Base-by-base conservation (phyloP, 2,797 vertebrate genomes). In the Manis javanica region DNA sequence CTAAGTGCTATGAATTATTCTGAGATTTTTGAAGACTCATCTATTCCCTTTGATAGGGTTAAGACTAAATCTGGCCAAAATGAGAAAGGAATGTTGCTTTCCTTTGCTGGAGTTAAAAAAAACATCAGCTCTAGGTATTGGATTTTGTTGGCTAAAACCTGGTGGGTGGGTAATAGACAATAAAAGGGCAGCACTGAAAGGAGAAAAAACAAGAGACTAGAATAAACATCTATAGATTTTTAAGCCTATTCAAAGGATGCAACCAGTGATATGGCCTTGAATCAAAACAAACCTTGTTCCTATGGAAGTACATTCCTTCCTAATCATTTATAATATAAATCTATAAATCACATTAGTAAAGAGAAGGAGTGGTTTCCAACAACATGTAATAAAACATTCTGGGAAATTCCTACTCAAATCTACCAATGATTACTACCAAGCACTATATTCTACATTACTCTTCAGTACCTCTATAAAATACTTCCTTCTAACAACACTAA, bases 311-410 rank as follows among this genome's bases (percentile, higher is more conserved):
- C 9, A 92, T 69, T 95, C 63, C 37, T 88, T 92, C 46, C 68
- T 88, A 11, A 64, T 21, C 55, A 77, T 49, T 83, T 89, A 53
- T n/a, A 69, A 93, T 53, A 37, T 79, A 92, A 23, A 86, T 37
- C 68, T 77, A 89, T 7, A 96, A 93, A 95, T 86, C 78, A 82
- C 75, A 96, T n/a, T 42, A 93, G 4, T 72, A 93, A 96, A 87
- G 46, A 91, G 12, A 95, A 83, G 10, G 90, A 94, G 9, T 66
- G 49, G 24, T 96, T 97, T 82, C 57, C 53, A 87, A 88, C 84
- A 12, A 92, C 29, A 79, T 9, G 0, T n/a, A 88, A 89, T 87
- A 87, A 92, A 92, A 84, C 26, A 90, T 87, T 87, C 23, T 51
- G 57, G 64, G 37, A 63, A 92, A 91, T 89, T 77, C 46, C 49